Base-by-base conservation (phyloP, 1,140 invertebrate species). In the Uloborus diversus region DNA sequence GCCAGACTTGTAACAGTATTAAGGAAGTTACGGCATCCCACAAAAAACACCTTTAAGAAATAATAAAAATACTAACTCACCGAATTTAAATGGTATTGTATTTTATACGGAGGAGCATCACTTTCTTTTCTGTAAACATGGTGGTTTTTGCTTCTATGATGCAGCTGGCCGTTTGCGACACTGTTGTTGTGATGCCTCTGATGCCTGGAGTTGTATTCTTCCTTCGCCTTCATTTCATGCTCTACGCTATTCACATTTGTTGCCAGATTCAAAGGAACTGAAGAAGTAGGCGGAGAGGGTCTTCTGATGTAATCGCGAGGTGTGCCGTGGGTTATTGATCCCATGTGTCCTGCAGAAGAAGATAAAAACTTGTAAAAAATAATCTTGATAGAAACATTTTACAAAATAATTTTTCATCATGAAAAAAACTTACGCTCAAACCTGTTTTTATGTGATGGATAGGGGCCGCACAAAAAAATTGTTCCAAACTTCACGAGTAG, bases 321-420 rank as follows among this genome's bases (percentile, higher is more conserved):
- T n/a, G 79, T 80, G 4, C 79, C 79, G 20, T 80, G 79, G 35
- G 66, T 80, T 32, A 80, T 80, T 3, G 79, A 80, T 17, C 79
- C 79, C 59, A 65, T 78, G 14, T 33, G 62, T 42, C 42, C 79
- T 70, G 27, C 3, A 49, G 42, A 79, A 65, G 17, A 42, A 30
- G 25, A 27, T 57, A 23, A 5, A 28, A 25, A 57, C 0, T 57
- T 27, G 7, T 11, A 27, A 4, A 25, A 4, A 7, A 23, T 61
- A 30, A 2, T n/a, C n/a, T n/a, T n/a, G n/a, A n/a, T n/a, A n/a
- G n/a, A n/a, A n/a, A n/a, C n/a, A n/a, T n/a, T n/a, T n/a, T n/a
- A n/a, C n/a, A n/a, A n/a, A n/a, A n/a, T n/a, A n/a, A n/a, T n/a
- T n/a, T n/a, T n/a, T n/a, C n/a, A n/a, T n/a, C n/a, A n/a, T n/a